A percentile compares a stretch with the other conserved stretches of the same genome.
Evolutionary conservation across 2,797 vertebrate genomes (phyloP).

Genomic region (Muraenolepis orangiensis): DNA sequence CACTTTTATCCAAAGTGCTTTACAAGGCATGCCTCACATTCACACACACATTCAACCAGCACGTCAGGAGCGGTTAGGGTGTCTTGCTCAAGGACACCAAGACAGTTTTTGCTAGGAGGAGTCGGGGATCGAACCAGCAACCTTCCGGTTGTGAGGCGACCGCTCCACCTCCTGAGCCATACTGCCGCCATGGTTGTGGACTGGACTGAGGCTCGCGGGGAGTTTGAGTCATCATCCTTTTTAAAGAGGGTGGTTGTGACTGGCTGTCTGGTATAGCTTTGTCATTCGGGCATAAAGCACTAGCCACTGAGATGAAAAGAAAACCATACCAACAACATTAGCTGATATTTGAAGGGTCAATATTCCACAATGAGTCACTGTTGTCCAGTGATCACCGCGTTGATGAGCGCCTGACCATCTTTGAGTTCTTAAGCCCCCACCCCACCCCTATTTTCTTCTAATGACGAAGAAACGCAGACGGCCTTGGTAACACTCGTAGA

Average conservation of each 20-base stretch:
- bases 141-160: no score
- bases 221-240: background rate
- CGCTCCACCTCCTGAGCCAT: no score
- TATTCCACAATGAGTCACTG: background rate
- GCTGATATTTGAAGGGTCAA: background rate
- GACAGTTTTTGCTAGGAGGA: no score
- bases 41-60: no score
- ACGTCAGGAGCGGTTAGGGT: no score
- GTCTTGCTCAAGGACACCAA: no score
- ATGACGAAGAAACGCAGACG: background rate
- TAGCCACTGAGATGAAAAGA: background rate
- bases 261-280: background rate
- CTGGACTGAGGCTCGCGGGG: background rate
- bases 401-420: background rate
- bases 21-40: no score
- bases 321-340: background rate
- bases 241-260: background rate
- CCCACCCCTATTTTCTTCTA: background rate
- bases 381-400: background rate
- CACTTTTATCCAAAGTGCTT: no score
- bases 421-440: background rate
- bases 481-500: background rate
- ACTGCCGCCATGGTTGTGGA: no score
- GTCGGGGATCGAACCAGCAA: no score
- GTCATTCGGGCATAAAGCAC: background rate